phyloP scores from a whole-genome alignment of 2,797 vertebrate genomes.

The Tokudaia muenninki region DNA sequence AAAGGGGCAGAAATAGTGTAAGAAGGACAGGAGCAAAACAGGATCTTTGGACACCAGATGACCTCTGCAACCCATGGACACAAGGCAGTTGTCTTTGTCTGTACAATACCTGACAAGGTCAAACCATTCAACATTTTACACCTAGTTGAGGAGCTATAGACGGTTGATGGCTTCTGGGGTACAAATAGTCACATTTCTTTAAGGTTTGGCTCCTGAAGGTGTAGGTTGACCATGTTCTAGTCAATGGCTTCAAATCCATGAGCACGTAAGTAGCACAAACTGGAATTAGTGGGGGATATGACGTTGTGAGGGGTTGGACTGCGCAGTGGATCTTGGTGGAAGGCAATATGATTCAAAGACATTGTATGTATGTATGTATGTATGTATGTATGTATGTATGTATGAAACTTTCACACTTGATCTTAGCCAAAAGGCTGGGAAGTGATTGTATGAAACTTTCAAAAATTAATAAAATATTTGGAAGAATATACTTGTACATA shows the following conservation, averaged over 20 bases:
- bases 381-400: neutral
- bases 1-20: no score
- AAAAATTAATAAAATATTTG: neutral
- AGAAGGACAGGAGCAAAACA: neutral
- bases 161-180: neutral
- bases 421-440: no score
- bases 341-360: neutral
- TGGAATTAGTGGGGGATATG: neutral
- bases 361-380: neutral
- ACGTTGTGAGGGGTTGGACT: neutral
- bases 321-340: neutral
- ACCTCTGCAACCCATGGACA: neutral
- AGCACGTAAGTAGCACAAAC: neutral
- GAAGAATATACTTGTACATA: neutral
- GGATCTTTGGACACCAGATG: neutral
- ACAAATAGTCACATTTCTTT: neutral
- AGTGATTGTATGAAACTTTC: neutral
- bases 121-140: neutral
- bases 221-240: neutral
- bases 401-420: no score
- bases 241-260: neutral
- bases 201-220: neutral
- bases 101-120: neutral
- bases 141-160: neutral
- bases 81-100: neutral